Evolutionary conservation across 2,113 vertebrate species (phyloP).

Genomic region (Pipa parva): DNA sequence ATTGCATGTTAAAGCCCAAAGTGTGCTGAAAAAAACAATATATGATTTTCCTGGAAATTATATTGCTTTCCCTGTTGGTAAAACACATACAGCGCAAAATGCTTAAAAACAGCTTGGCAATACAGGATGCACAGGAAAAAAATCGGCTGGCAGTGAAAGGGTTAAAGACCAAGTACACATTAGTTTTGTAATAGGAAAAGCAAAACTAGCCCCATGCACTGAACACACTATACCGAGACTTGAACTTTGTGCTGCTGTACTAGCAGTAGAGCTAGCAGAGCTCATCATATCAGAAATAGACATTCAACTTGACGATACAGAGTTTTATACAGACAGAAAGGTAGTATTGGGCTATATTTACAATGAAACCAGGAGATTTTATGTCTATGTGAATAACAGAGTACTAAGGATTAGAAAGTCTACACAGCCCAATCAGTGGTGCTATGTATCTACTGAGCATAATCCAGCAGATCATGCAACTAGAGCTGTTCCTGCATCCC

Average conservation of each 20-base stretch:
- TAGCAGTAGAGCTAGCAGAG: not conserved
- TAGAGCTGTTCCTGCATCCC: conserved; percentile 3
- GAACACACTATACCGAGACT: not conserved
- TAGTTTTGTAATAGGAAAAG: too few species aligned
- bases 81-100: too few species aligned
- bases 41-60: too few species aligned
- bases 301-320: not conserved
- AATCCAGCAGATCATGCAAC: not conserved
- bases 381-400: not conserved
- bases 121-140: too few species aligned
- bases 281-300: not conserved
- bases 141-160: too few species aligned
- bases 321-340: conserved; percentile 3
- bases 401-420: not conserved
- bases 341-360: conserved; percentile 7
- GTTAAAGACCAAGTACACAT: too few species aligned
- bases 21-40: too few species aligned
- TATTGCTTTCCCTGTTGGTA: too few species aligned
- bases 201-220: not conserved
- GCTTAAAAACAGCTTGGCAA: too few species aligned
- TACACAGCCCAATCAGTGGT: not conserved
- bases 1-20: too few species aligned
- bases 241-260: not conserved
- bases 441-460: not conserved
- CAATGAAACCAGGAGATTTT: conserved; percentile 1